Conservation (phyloP, 2,888 invertebrate species). For the Melinopterus prodromus region DNA sequence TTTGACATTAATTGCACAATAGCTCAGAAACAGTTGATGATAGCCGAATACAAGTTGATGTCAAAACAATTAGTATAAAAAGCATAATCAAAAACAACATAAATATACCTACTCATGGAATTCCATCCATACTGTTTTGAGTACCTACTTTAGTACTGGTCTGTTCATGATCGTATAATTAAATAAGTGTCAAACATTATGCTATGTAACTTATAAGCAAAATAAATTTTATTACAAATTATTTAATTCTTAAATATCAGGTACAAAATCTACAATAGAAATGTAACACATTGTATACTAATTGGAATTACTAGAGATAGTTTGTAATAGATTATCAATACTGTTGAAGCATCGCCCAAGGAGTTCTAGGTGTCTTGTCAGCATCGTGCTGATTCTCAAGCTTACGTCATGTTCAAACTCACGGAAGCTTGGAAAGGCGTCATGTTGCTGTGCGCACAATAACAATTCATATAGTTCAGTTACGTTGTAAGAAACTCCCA, state of each 20-base stretch:
- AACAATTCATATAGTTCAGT: constrained; percentile 36
- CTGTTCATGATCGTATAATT: background rate
- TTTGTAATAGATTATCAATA: constrained; percentile 32
- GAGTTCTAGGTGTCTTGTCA: constrained; percentile 37
- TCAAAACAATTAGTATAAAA: too few relatives aligned
- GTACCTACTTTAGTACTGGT: background rate
- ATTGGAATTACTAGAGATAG: constrained; percentile 20
- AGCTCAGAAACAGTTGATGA: too few relatives aligned
- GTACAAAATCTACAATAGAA: constrained; percentile 4
- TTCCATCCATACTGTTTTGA: too few relatives aligned
- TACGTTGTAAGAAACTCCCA: constrained; percentile 32
- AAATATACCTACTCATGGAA: too few relatives aligned
- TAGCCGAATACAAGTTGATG: too few relatives aligned
- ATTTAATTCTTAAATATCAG: background rate
- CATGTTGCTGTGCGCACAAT: constrained; percentile 30
- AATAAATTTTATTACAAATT: background rate
- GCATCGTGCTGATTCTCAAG: constrained; percentile 34
- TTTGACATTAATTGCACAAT: too few relatives aligned
- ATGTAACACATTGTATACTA: background rate
- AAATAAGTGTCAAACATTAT: too few relatives aligned
- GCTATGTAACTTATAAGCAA: background rate
- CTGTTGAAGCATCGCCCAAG: constrained; percentile 37
- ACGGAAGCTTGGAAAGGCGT: constrained; percentile 24
- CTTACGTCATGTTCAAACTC: constrained; percentile 34
- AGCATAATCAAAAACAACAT: too few relatives aligned